phyloP scores from a whole-genome alignment of 2,888 invertebrate species.

The Linnaemya tessellans region DNA sequence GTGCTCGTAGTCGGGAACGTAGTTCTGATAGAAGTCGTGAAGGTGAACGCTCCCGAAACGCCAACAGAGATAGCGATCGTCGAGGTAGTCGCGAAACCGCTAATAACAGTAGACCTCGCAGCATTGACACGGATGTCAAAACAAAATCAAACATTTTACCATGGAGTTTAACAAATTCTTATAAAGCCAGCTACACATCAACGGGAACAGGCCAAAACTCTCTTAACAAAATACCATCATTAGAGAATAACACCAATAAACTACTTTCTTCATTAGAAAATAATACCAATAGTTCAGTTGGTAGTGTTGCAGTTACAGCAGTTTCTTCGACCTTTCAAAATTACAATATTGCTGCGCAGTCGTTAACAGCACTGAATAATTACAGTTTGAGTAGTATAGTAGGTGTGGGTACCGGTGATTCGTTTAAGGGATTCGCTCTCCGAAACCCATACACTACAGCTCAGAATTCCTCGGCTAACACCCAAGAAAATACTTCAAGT shows the following conservation, averaged over 20 bases:
- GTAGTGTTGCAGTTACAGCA: constrained; percentile 23
- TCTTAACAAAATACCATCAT: constrained; percentile 26
- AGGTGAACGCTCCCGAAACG: constrained; percentile 83
- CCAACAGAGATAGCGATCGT: constrained; percentile 72
- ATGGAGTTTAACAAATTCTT: constrained; percentile 71
- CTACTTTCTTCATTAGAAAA: constrained; percentile 8
- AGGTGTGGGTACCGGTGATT: constrained; percentile 61
- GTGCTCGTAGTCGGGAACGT: constrained; percentile 81
- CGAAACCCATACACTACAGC: constrained; percentile 77
- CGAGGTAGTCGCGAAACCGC: constrained; percentile 40
- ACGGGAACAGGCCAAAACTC: background rate
- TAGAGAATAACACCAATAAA: constrained; percentile 15
- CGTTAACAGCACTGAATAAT: constrained; percentile 74
- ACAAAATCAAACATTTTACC: constrained; percentile 61
- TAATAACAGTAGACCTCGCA: constrained; percentile 20
- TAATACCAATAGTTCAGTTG: constrained; percentile 9
- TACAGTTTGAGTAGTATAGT: constrained; percentile 75
- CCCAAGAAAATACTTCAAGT: constrained; percentile 19
- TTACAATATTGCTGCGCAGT: constrained; percentile 73
- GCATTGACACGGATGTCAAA: constrained; percentile 38
- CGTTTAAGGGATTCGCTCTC: constrained; percentile 73
- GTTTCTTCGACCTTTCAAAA: constrained; percentile 75
- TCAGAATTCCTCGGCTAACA: constrained; percentile 53
- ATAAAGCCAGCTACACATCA: constrained; percentile 60
- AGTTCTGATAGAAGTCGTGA: constrained; percentile 83